Percentiles rank a stretch among this genome's conserved stretches.
phyloP scores from a whole-genome alignment of 2,888 invertebrate species.

The Tenodera sinensis region DNA sequence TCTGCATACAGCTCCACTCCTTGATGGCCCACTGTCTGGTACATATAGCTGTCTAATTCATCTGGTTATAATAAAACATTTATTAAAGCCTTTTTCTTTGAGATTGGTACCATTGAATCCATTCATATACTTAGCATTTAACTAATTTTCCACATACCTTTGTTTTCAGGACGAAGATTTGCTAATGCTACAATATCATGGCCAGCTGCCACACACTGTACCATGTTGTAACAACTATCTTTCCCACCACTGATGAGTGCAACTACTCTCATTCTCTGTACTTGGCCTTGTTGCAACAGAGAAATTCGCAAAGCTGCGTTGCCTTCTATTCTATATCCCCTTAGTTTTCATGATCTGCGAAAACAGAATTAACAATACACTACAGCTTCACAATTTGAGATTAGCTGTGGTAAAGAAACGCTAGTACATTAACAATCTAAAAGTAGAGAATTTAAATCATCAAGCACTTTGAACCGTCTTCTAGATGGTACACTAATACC shows the following conservation, averaged over 20 bases:
- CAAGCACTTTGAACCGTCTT: background rate
- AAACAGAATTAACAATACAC: slow-evolving; percentile 21
- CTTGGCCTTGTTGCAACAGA: background rate
- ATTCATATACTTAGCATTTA: background rate
- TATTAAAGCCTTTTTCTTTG: background rate
- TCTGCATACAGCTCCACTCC: slow-evolving; percentile 87
- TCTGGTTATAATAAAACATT: slow-evolving; percentile 50
- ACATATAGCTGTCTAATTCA: slow-evolving; percentile 98
- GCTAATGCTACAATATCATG: slow-evolving; percentile 94
- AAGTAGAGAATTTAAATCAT: background rate
- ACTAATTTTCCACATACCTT: slow-evolving; percentile 55
- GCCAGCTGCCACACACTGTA: slow-evolving; percentile 94
- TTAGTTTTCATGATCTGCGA: slow-evolving; percentile 38
- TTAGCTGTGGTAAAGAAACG: background rate
- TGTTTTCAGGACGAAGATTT: slow-evolving; percentile 83
- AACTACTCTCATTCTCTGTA: slow-evolving; percentile 75
- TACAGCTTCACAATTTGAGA: background rate
- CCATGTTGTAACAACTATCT: slow-evolving; percentile 98
- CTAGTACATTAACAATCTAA: background rate
- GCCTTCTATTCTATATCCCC: background rate
- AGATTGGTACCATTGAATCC: background rate
- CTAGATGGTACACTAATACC: background rate
- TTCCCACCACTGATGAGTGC: slow-evolving; percentile 96
- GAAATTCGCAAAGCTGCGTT: background rate
- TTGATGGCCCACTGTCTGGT: slow-evolving; percentile 97